Evolutionary conservation across 2,888 invertebrate genomes (phyloP).

Genomic region (Diaphora mendica): DNA sequence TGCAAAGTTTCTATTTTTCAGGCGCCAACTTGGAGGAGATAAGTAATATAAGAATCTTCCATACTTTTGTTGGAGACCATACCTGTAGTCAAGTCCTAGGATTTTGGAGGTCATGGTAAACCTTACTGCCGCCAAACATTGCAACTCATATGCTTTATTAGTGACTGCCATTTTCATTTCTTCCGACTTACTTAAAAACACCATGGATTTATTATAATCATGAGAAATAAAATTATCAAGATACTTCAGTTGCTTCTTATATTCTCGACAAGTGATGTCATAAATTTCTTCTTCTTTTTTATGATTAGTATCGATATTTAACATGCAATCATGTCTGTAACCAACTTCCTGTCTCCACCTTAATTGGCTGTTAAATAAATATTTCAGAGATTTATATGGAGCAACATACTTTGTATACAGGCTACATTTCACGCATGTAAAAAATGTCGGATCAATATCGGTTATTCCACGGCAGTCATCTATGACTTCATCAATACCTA

Average conservation of each 20-base stretch:
- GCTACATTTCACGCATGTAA: constrained; percentile 59
- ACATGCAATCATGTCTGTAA: constrained; percentile 76
- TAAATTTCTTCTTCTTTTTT: constrained; percentile 83
- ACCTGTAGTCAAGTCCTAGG: constrained; percentile 88
- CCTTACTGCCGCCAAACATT: constrained; percentile 72
- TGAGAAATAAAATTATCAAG: constrained; percentile 88
- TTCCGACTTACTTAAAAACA: constrained; percentile 82
- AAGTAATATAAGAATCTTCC: constrained; percentile 89
- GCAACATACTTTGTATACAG: constrained; percentile 52
- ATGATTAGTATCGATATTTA: constrained; percentile 85
- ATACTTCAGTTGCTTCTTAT: constrained; percentile 82
- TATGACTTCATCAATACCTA: constrained; percentile 53
- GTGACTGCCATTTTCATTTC: constrained; percentile 73
- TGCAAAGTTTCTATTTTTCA: constrained; percentile 82
- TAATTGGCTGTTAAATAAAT: constrained; percentile 56
- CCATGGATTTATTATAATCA: constrained; percentile 88
- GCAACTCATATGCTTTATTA: constrained; percentile 74
- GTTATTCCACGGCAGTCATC: constrained; percentile 63
- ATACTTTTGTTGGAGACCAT: constrained; percentile 88
- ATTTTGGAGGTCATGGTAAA: constrained; percentile 78
- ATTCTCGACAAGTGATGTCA: constrained; percentile 76
- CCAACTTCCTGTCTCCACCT: constrained; percentile 69
- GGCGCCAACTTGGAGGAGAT: constrained; percentile 88
- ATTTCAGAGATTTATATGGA: constrained; percentile 65
- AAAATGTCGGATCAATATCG: constrained; percentile 67